Percentiles rank a stretch among this genome's conserved stretches.
phyloP scores from a whole-genome alignment of 2,113 vertebrate species.

The Psittacula cyanocephala region DNA sequence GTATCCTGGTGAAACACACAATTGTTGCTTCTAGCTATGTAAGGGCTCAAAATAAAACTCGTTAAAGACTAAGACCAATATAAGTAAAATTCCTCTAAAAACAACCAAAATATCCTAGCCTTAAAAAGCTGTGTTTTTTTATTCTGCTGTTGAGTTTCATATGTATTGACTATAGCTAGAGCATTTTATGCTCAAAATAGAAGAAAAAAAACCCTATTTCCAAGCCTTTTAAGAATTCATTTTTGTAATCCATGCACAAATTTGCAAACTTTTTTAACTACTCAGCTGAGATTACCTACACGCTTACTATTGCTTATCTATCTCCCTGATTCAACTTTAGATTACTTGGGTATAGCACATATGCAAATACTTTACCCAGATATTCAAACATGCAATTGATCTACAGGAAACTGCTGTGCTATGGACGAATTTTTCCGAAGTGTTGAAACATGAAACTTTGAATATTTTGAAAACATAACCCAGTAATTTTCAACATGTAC shows the following conservation, averaged over 20 bases:
- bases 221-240: neutral
- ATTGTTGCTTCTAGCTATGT: constrained; percentile 46
- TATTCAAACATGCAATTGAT: neutral
- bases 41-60: constrained; percentile 12
- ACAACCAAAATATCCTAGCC: neutral
- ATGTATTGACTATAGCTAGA: neutral
- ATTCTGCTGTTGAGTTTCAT: neutral
- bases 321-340: neutral
- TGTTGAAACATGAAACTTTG: neutral
- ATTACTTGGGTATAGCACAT: neutral
- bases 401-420: neutral
- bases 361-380: neutral
- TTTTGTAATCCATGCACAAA: neutral
- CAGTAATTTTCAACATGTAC: neutral
- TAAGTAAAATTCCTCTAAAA: neutral
- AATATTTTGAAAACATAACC: neutral
- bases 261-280: neutral
- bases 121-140: neutral
- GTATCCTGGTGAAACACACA: neutral
- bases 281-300: neutral
- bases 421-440: neutral
- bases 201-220: neutral
- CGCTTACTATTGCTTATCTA: neutral
- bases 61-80: constrained; percentile 7
- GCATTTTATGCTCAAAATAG: neutral